A percentile compares a stretch with the other conserved stretches of the same genome.
phyloP scores from a whole-genome alignment of 2,888 invertebrate genomes.

The Amorpha juglandis region DNA sequence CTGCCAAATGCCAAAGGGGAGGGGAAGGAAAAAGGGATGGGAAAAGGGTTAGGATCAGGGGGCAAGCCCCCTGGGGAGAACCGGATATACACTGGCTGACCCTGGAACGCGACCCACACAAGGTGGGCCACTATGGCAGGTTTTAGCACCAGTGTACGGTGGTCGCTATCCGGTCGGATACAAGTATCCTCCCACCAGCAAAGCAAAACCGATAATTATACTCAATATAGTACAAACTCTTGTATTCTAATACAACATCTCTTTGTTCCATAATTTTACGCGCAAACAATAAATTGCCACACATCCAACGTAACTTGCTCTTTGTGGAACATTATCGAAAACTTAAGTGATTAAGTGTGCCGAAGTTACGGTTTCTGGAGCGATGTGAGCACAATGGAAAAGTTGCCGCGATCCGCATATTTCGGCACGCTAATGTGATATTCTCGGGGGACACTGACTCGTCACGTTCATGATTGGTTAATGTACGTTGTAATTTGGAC shows the following conservation, averaged over 20 bases:
- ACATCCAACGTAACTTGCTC: slow-evolving; percentile 35
- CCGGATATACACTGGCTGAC: too few relatives aligned
- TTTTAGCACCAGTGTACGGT: too few relatives aligned
- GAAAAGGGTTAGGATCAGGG: too few relatives aligned
- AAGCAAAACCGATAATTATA: too few relatives aligned
- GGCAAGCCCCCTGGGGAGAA: too few relatives aligned
- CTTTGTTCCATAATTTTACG: slow-evolving; percentile 30
- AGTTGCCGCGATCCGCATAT: slow-evolving; percentile 66
- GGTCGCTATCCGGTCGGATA: too few relatives aligned
- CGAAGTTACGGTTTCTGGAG: slow-evolving; percentile 47
- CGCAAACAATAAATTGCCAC: slow-evolving; percentile 34
- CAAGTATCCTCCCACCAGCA: too few relatives aligned
- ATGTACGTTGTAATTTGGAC: background rate
- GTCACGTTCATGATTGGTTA: slow-evolving; percentile 1
- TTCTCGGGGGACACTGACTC: slow-evolving; percentile 35
- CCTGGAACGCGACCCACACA: too few relatives aligned
- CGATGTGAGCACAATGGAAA: slow-evolving; percentile 56
- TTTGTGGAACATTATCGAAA: slow-evolving; percentile 63
- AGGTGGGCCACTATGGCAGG: too few relatives aligned
- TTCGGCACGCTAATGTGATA: slow-evolving; percentile 63
- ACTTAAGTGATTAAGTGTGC: slow-evolving; percentile 76
- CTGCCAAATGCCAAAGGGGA: too few relatives aligned
- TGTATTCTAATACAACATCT: background rate
- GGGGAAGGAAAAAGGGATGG: too few relatives aligned
- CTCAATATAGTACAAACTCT: background rate